Conservation (phyloP, 1,140 invertebrate species). For the Nebria ingens region DNA sequence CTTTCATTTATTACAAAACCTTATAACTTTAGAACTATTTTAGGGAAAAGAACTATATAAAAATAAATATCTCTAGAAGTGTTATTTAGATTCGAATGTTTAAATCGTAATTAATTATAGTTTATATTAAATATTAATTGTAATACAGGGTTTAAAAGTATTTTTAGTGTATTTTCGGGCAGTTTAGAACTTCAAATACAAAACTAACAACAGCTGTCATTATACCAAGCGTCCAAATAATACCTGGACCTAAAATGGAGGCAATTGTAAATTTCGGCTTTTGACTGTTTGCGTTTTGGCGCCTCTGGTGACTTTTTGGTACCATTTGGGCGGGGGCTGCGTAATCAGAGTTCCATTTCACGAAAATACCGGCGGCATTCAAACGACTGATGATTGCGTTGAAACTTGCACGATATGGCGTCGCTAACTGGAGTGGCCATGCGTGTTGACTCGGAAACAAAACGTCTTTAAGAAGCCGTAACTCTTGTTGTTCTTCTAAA, state of each 20-base stretch:
- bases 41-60: no score
- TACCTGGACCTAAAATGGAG: not conserved
- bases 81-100: no score
- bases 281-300: not conserved
- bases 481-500: not conserved
- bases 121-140: no score
- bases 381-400: not conserved
- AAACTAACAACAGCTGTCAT: not conserved
- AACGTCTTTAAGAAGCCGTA: not conserved
- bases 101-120: no score
- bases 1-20: no score
- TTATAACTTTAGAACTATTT: no score
- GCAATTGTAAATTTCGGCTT: not conserved
- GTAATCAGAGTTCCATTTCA: not conserved
- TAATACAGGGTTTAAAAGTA: no score
- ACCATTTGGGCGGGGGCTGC: not conserved
- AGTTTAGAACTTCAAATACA: not conserved
- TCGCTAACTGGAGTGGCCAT: not conserved
- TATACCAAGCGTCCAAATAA: not conserved
- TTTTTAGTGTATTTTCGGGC: no score
- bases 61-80: no score
- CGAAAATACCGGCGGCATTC: not conserved
- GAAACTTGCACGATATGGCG: not conserved
- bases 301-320: not conserved
- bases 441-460: constrained; percentile 4